These are phyloP conservation scores for Sebastes miniatus DNA, from an alignment of 2,797 vertebrate genomes.

Conservation along the genomic window DNA sequence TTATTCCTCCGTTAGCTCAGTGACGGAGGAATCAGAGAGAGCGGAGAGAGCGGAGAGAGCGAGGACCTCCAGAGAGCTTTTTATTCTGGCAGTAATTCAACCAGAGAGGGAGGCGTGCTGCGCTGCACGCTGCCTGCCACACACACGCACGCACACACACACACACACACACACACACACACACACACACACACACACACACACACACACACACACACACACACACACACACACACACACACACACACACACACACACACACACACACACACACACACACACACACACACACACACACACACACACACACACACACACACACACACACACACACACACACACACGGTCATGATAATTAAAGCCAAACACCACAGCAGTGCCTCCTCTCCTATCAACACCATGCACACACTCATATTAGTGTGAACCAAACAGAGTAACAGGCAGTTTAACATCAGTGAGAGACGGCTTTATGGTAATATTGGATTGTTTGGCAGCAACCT, in stretches of 20 bases:
- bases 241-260: too few species aligned
- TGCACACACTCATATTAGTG: neutral
- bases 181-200: too few species aligned
- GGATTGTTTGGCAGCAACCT: neutral
- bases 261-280: too few species aligned
- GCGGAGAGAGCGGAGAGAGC: constrained; percentile 15
- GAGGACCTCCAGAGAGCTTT: constrained; percentile 51
- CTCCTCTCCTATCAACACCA: constrained; percentile 31
- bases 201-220: too few species aligned
- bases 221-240: too few species aligned
- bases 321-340: neutral
- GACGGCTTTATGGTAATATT: neutral
- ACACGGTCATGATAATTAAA: constrained; percentile 56
- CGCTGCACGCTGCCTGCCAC: neutral
- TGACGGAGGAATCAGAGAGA: constrained; percentile 44
- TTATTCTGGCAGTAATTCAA: constrained; percentile 58
- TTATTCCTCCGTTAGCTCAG: constrained; percentile 58
- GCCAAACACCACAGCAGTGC: constrained; percentile 62
- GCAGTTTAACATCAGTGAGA: neutral
- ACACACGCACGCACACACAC: neutral
- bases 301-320: too few species aligned
- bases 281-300: too few species aligned
- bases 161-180: neutral
- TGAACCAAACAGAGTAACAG: neutral
- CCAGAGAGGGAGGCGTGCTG: constrained; percentile 15